phyloP scores from a whole-genome alignment of 2,113 vertebrate genomes.

The Amphiprion percula region DNA sequence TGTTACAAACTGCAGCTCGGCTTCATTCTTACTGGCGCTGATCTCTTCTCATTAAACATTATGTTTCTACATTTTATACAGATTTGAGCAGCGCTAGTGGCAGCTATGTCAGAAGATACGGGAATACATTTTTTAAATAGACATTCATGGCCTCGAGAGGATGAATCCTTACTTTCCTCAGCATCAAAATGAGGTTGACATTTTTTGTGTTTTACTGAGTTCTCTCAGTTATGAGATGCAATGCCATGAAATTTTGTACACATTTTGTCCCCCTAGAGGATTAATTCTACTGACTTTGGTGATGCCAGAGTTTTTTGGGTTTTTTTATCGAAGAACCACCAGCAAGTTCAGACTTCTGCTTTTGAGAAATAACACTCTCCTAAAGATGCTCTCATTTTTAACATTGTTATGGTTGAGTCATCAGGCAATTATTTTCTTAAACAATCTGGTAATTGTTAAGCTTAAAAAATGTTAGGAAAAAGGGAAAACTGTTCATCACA shows the following conservation, averaged over 20 bases:
- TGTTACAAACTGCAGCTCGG: constrained; percentile 57
- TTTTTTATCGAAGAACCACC: neutral
- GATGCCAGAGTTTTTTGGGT: neutral
- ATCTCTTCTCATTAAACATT: constrained; percentile 7
- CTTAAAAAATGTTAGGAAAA: neutral
- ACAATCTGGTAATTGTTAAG: neutral
- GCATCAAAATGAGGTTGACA: neutral
- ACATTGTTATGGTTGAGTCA: neutral
- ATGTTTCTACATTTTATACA: neutral
- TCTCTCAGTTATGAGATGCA: neutral
- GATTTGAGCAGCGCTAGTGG: neutral
- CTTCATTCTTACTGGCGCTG: constrained; percentile 25
- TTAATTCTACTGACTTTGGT: neutral
- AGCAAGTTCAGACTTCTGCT: neutral
- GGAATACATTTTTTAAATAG: neutral
- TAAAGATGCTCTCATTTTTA: neutral
- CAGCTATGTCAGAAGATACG: neutral
- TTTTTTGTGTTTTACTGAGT: neutral
- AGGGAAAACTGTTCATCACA: neutral
- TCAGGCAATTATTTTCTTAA: neutral
- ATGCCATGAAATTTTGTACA: neutral
- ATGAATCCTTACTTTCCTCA: neutral
- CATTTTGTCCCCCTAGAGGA: neutral
- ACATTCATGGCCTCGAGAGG: neutral
- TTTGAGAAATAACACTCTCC: neutral